phyloP scores from a whole-genome alignment of 2,888 invertebrate genomes.

The Marasmarcha lunaedactyla region DNA sequence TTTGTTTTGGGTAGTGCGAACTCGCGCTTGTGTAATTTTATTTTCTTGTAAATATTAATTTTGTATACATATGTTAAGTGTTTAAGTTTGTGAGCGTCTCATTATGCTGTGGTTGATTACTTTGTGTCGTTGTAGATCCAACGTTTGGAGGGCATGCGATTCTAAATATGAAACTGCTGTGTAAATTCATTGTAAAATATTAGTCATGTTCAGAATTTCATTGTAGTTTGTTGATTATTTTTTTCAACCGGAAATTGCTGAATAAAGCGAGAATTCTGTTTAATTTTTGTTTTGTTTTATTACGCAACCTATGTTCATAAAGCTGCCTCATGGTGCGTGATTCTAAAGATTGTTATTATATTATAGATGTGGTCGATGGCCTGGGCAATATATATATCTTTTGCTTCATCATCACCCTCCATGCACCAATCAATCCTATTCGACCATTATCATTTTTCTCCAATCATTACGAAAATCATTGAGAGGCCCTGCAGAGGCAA shows the following conservation, averaged over 20 bases:
- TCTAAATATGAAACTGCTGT: conserved; percentile 30
- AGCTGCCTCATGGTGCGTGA: too few species aligned
- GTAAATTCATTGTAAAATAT: conserved; percentile 64
- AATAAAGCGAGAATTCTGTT: conserved; percentile 68
- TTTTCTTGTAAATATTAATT: conserved; percentile 48
- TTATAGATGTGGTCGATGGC: too few species aligned
- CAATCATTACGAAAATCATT: too few species aligned
- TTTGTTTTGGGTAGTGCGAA: conserved; percentile 26
- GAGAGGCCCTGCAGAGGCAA: too few species aligned
- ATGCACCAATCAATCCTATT: too few species aligned
- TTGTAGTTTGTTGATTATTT: conserved; percentile 64
- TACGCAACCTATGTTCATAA: too few species aligned
- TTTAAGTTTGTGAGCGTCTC: conserved; percentile 1
- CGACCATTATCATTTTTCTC: too few species aligned
- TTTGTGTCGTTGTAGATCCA: conserved; percentile 15
- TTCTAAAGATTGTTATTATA: too few species aligned
- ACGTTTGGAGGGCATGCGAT: neutral
- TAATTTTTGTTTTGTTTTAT: conserved; percentile 50
- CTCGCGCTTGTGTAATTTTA: conserved; percentile 24
- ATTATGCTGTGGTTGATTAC: conserved; percentile 13
- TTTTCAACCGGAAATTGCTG: conserved; percentile 64
- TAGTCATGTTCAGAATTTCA: conserved; percentile 64
- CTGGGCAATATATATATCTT: too few species aligned
- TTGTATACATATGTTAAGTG: conserved; percentile 7
- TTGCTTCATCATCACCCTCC: too few species aligned